phyloP scores from a whole-genome alignment of 2,888 invertebrate species.

The Buathra laborator region DNA sequence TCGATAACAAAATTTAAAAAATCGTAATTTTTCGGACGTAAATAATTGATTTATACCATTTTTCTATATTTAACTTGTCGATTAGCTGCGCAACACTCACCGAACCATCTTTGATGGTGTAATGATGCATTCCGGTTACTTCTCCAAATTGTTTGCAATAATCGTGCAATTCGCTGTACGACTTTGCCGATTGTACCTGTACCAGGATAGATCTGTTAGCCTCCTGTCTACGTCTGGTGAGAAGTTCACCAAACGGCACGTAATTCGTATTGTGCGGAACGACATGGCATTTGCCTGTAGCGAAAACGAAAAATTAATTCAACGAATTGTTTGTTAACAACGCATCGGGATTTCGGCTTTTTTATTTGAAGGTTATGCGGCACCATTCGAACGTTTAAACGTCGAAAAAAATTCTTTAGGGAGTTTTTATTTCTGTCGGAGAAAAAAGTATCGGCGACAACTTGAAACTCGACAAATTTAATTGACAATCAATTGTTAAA shows the following conservation, averaged over 20 bases:
- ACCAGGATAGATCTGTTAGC: constrained; percentile 91
- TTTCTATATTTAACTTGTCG: neutral
- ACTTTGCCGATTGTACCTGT: constrained; percentile 91
- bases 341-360: neutral
- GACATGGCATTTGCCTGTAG: constrained; percentile 55
- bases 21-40: neutral
- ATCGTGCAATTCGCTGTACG: constrained; percentile 89
- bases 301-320: neutral
- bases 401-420: neutral
- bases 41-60: too few relatives aligned
- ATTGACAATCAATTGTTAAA: constrained; percentile 33
- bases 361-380: constrained; percentile 45
- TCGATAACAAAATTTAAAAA: neutral
- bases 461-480: constrained; percentile 52
- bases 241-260: constrained; percentile 87
- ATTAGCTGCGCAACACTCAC: constrained; percentile 76
- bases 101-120: constrained; percentile 83
- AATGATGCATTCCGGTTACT: constrained; percentile 90
- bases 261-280: constrained; percentile 54
- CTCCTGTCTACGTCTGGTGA: constrained; percentile 88
- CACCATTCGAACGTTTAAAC: neutral
- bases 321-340: neutral
- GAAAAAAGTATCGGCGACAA: neutral
- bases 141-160: constrained; percentile 90
- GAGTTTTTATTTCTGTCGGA: neutral